phyloP scores from a whole-genome alignment of 1,140 invertebrate species.

The Sinella curviseta region DNA sequence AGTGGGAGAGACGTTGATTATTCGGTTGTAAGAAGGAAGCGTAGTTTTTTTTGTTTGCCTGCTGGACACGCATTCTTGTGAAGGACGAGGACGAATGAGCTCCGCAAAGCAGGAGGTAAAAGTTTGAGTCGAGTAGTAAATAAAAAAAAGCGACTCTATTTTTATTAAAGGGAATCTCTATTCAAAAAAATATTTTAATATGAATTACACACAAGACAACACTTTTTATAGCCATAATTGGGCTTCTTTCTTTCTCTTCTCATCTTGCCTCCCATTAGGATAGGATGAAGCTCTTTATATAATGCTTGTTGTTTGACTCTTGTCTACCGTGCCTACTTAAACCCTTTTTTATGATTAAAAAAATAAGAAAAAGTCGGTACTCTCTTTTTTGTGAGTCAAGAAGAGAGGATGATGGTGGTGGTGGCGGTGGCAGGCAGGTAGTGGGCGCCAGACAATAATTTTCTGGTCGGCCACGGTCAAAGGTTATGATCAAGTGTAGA shows the following conservation, averaged over 20 bases:
- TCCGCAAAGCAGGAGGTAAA: neutral
- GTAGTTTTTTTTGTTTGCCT: neutral
- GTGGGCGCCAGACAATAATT: slow-evolving; percentile 49
- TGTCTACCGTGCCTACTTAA: neutral
- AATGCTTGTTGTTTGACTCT: neutral
- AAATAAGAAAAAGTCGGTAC: neutral
- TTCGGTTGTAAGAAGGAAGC: neutral
- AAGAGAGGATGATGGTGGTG: neutral
- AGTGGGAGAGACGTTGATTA: slow-evolving; percentile 6
- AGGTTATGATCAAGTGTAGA: slow-evolving; percentile 38
- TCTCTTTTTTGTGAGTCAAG: neutral
- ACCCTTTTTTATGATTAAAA: slow-evolving; percentile 15
- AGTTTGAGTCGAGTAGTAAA: too few species aligned
- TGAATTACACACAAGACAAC: neutral
- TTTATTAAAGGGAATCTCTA: neutral
- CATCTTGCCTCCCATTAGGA: slow-evolving; percentile 9
- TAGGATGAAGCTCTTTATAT: too few species aligned
- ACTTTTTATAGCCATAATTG: neutral
- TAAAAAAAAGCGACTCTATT: neutral
- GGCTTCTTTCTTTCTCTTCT: too few species aligned
- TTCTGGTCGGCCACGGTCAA: slow-evolving; percentile 48
- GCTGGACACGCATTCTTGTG: neutral
- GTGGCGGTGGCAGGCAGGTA: slow-evolving; percentile 17
- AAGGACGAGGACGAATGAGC: neutral
- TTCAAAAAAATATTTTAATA: neutral